These are phyloP conservation scores for Schizopygopsis pylzovi DNA, from an alignment of 2,797 vertebrate species.

Conservation along the genomic window DNA sequence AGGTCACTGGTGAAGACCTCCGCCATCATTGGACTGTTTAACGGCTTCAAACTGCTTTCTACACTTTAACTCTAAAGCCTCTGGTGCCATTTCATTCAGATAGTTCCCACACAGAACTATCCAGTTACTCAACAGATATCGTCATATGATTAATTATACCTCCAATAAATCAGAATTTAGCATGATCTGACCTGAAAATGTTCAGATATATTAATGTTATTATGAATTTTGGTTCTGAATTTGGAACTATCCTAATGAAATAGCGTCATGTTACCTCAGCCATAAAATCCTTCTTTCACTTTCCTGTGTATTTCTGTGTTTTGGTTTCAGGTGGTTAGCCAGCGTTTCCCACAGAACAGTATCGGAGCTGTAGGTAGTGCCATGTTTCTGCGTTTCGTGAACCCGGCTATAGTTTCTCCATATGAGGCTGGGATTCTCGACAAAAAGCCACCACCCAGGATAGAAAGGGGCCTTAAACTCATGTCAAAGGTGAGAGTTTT, in stretches of 20 bases:
- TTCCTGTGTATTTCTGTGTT: conserved; percentile 8
- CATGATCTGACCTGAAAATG: neutral
- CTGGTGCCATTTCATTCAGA: conserved; percentile 21
- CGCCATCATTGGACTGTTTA: conserved; percentile 9
- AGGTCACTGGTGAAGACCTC: conserved; percentile 15
- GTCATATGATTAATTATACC: neutral
- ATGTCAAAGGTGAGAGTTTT: conserved; percentile 90
- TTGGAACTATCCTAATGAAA: conserved; percentile 8
- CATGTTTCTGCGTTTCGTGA: conserved; percentile 98
- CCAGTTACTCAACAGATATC: neutral
- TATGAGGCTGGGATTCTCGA: conserved; percentile 97
- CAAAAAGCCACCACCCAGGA: conserved; percentile 91
- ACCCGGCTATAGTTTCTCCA: conserved; percentile 95
- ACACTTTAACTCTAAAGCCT: conserved; percentile 17
- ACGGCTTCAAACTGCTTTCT: conserved; percentile 25
- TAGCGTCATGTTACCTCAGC: neutral
- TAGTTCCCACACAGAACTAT: conserved; percentile 27
- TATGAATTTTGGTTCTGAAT: neutral
- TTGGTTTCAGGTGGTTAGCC: conserved; percentile 89
- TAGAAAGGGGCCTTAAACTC: conserved; percentile 94
- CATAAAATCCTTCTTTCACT: neutral
- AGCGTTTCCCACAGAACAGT: conserved; percentile 98
- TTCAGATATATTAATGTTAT: neutral
- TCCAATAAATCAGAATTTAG: neutral
- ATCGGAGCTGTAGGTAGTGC: conserved; percentile 96